Conservation (phyloP, 2,888 invertebrate genomes). For the Spilosoma lubricipeda region DNA sequence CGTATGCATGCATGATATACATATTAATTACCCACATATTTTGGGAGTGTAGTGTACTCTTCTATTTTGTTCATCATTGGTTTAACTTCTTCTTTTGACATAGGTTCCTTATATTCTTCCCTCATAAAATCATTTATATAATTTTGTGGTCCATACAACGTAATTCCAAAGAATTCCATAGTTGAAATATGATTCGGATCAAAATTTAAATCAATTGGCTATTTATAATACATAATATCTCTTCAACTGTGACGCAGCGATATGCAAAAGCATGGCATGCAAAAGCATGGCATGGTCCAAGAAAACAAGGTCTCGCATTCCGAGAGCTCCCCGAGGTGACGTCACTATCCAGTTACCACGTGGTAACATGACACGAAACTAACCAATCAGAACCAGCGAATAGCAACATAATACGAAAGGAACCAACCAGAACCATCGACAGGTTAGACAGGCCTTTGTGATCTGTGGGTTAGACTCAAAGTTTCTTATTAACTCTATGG, state of each 20-base stretch:
- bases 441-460: too few relatives aligned
- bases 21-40: conserved; percentile 30
- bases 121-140: conserved; percentile 79
- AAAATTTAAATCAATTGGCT: not conserved
- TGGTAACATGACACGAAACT: too few relatives aligned
- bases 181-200: too few relatives aligned
- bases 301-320: too few relatives aligned
- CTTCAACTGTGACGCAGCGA: not conserved
- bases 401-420: too few relatives aligned
- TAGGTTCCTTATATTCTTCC: conserved; percentile 80
- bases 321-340: too few relatives aligned
- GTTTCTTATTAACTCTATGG: too few relatives aligned
- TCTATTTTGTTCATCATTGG: conserved; percentile 69
- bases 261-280: not conserved
- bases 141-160: conserved; percentile 80
- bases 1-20: not conserved
- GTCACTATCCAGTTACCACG: too few relatives aligned
- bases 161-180: conserved; percentile 86
- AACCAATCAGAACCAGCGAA: too few relatives aligned
- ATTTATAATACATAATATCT: not conserved
- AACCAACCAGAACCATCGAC: too few relatives aligned
- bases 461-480: too few relatives aligned
- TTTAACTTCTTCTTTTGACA: conserved; percentile 66
- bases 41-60: conserved; percentile 65
- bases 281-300: too few relatives aligned